Percentiles rank a stretch among this genome's conserved stretches.
phyloP scores from a whole-genome alignment of 1,140 invertebrate genomes.

The Notospermus geniculatus region DNA sequence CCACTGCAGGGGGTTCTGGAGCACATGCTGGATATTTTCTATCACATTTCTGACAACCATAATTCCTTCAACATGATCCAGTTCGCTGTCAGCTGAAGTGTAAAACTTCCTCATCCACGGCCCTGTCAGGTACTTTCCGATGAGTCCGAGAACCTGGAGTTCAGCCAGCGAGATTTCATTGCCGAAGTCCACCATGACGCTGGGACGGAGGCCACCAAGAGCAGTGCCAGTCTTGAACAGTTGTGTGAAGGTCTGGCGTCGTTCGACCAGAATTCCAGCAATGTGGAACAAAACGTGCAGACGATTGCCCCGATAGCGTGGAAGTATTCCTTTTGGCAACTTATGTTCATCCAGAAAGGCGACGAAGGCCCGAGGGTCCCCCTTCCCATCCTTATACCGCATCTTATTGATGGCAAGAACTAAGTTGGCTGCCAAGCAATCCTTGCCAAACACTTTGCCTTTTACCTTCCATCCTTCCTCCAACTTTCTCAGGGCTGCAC shows the following conservation, averaged over 20 bases:
- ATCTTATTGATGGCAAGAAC: slow-evolving; percentile 22
- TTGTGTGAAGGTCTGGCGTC: neutral
- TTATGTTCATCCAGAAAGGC: slow-evolving; percentile 10
- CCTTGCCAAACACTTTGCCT: slow-evolving; percentile 9
- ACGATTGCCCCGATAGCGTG: slow-evolving; percentile 20
- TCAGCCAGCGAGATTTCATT: slow-evolving; percentile 2
- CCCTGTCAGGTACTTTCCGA: slow-evolving; percentile 20
- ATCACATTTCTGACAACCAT: slow-evolving; percentile 8
- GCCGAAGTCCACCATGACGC: slow-evolving; percentile 11
- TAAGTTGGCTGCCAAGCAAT: slow-evolving; percentile 14
- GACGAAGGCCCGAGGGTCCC: slow-evolving; percentile 19
- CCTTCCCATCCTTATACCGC: slow-evolving; percentile 23
- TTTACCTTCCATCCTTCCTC: slow-evolving; percentile 4
- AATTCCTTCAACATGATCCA: slow-evolving; percentile 17
- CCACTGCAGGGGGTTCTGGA: neutral
- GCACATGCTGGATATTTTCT: neutral
- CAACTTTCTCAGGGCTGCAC: slow-evolving; percentile 4
- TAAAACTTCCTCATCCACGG: slow-evolving; percentile 30
- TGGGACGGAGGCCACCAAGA: slow-evolving; percentile 1
- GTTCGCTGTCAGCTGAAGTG: slow-evolving; percentile 9
- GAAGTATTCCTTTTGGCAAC: slow-evolving; percentile 13
- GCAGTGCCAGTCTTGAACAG: neutral
- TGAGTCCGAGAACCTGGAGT: slow-evolving; percentile 20
- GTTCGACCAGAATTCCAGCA: slow-evolving; percentile 7
- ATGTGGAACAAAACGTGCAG: slow-evolving; percentile 22